A percentile compares a stretch with the other conserved stretches of the same genome.
These are phyloP conservation scores for Chaunax sp. DNA, from an alignment of 2,797 vertebrate genomes.

Conservation along the genomic window DNA sequence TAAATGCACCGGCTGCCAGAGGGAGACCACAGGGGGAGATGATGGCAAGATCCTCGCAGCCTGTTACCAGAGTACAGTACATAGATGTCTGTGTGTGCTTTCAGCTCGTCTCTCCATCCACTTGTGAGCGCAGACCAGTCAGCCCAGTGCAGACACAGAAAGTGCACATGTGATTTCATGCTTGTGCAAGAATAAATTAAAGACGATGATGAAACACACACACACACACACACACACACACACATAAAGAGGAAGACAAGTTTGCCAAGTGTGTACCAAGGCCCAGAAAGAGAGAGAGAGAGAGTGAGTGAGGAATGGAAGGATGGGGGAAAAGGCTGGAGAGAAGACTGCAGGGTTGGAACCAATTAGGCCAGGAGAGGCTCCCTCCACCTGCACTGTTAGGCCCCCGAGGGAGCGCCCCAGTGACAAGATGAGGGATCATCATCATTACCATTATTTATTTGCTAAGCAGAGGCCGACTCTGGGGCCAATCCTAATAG, in stretches of 20 bases:
- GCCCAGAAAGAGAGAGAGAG: slow-evolving; percentile 32
- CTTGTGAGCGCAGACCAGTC: slow-evolving; percentile 19
- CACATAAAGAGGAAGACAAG: slow-evolving; percentile 49
- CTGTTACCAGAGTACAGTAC: slow-evolving; percentile 29
- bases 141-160: slow-evolving; percentile 8
- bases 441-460: slow-evolving; percentile 90
- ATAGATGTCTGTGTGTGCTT: slow-evolving; percentile 18
- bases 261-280: slow-evolving; percentile 55
- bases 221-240: slow-evolving; percentile 6
- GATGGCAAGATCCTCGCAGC: slow-evolving; percentile 32
- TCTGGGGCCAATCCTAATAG: slow-evolving; percentile 84
- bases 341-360: slow-evolving; percentile 83
- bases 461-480: slow-evolving; percentile 86
- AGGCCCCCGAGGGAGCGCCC: slow-evolving; percentile 78
- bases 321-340: slow-evolving; percentile 61
- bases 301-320: neutral
- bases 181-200: slow-evolving; percentile 49
- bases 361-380: slow-evolving; percentile 84
- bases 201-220: slow-evolving; percentile 37
- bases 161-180: slow-evolving; percentile 49
- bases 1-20: slow-evolving; percentile 47
- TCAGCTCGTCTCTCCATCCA: slow-evolving; percentile 20
- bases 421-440: slow-evolving; percentile 87
- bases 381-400: slow-evolving; percentile 78
- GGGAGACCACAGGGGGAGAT: slow-evolving; percentile 26